Evolutionary conservation across 1,140 invertebrate species (phyloP).

Genomic region (Calycopis cecrops): DNA sequence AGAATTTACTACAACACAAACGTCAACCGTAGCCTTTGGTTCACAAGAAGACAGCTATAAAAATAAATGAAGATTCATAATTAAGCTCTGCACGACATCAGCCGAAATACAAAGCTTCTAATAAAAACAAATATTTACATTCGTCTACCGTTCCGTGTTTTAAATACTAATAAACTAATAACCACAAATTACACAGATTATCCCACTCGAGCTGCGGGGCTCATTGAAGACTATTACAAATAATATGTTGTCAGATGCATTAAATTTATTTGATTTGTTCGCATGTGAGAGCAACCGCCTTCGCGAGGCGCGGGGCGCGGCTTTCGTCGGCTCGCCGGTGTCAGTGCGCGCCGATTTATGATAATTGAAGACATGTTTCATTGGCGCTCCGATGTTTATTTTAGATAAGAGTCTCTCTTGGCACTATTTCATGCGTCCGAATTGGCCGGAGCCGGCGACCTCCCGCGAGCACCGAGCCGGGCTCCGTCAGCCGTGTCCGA

Average conservation of each 20-base stretch:
- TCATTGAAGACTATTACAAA: conserved; percentile 39
- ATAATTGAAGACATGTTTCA: conserved; percentile 74
- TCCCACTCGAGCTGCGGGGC: conserved; percentile 16
- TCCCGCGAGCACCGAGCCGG: conserved; percentile 45
- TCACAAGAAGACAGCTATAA: no score
- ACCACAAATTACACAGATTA: conserved; percentile 17
- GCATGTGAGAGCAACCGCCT: conserved; percentile 41
- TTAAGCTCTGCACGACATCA: neutral
- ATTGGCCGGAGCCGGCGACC: conserved; percentile 60
- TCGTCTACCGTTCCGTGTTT: neutral
- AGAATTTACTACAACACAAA: no score
- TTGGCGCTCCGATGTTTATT: conserved; percentile 72
- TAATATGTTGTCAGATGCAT: conserved; percentile 37
- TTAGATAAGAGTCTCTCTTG: conserved; percentile 65
- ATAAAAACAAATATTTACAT: conserved; percentile 2
- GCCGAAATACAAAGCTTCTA: neutral
- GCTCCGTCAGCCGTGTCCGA: conserved; percentile 43
- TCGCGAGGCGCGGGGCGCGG: conserved; percentile 51
- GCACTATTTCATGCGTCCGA: conserved; percentile 70
- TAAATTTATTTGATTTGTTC: conserved; percentile 51
- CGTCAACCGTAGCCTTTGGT: no score
- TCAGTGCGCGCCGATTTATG: conserved; percentile 70
- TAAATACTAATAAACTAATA: conserved; percentile 9
- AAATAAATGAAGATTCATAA: neutral
- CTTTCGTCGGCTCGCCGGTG: conserved; percentile 52